Evolutionary conservation across 2,113 vertebrate species (phyloP).

Genomic region (Caranx melampygus): DNA sequence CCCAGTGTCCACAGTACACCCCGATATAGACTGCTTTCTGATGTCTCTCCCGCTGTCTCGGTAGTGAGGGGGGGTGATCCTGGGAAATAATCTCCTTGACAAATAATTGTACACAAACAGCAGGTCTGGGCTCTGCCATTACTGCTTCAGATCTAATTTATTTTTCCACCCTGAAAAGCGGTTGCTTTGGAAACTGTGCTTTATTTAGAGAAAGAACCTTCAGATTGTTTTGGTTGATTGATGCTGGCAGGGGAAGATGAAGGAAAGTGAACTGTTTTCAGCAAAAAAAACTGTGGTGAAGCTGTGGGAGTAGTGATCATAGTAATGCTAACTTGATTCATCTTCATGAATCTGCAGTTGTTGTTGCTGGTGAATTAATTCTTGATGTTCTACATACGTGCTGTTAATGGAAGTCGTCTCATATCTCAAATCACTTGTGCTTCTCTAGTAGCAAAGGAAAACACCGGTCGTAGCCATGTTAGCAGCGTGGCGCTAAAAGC

Average conservation of each 20-base stretch:
- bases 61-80: not conserved
- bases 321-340: not conserved
- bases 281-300: not conserved
- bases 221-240: not conserved
- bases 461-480: no score
- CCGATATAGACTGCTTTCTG: not conserved
- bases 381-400: no score
- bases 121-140: slow-evolving; percentile 8
- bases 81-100: slow-evolving; percentile 30
- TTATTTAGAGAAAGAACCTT: not conserved
- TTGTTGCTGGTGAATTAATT: no score
- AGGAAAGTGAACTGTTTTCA: not conserved
- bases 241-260: not conserved
- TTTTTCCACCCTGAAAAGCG: not conserved
- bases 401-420: no score
- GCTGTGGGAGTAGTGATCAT: not conserved
- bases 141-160: not conserved
- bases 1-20: not conserved
- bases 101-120: slow-evolving; percentile 28
- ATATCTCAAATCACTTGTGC: no score
- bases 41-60: not conserved
- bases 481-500: no score
- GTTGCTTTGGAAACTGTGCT: not conserved
- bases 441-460: no score
- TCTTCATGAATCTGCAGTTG: no score